Evolutionary conservation across 2,888 invertebrate genomes (phyloP).

Genomic region (Hyles lineata): DNA sequence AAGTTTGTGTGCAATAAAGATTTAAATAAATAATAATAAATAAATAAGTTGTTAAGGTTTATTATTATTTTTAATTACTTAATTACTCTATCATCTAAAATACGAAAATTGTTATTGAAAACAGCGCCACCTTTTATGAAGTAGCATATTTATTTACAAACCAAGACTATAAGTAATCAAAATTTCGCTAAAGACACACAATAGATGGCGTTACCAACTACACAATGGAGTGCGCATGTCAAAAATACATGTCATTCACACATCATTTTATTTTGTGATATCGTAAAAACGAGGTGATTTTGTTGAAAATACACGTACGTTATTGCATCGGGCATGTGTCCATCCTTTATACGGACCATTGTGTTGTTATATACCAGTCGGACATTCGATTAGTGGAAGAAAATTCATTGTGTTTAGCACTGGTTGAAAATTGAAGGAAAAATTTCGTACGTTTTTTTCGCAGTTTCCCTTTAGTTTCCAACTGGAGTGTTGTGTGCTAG

Average conservation of each 20-base stretch:
- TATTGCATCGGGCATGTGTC: constrained; percentile 65
- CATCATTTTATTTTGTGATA: constrained; percentile 79
- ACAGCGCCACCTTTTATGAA: constrained; percentile 49
- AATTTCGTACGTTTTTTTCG: constrained; percentile 44
- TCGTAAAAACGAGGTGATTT: constrained; percentile 73
- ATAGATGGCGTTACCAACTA: constrained; percentile 58
- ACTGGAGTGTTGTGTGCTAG: constrained; percentile 48
- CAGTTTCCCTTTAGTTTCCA: constrained; percentile 63
- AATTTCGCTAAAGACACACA: constrained; percentile 7
- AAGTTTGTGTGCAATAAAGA: too few species aligned
- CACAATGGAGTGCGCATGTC: constrained; percentile 77
- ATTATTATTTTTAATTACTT: too few species aligned
- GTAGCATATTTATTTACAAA: constrained; percentile 38
- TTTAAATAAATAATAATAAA: too few species aligned
- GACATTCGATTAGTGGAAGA: constrained; percentile 50
- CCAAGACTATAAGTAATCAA: not conserved
- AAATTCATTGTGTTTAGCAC: constrained; percentile 44
- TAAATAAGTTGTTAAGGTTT: too few species aligned
- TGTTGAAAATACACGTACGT: constrained; percentile 67
- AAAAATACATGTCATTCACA: constrained; percentile 77
- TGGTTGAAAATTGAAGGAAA: constrained; percentile 50
- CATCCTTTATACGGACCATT: constrained; percentile 58
- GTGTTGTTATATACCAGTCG: constrained; percentile 52
- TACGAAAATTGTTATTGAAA: not conserved
- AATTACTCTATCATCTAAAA: too few species aligned